Percentiles rank a stretch among this genome's conserved stretches.
These are phyloP conservation scores for Ricordea florida DNA, from an alignment of 92 coral and sea anemone species.

Conservation along the genomic window DNA sequence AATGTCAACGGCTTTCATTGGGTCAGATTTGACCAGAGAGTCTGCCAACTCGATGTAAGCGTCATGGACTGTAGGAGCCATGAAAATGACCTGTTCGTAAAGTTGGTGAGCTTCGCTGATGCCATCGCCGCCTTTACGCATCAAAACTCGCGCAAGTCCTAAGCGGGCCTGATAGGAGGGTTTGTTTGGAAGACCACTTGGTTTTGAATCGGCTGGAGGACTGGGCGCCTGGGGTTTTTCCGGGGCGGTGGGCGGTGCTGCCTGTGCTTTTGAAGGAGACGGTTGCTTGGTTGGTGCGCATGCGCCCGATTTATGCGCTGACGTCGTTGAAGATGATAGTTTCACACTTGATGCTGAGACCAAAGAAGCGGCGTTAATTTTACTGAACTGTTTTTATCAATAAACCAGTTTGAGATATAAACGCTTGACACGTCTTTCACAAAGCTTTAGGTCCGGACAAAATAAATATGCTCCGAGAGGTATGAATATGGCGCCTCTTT, in stretches of 20 bases:
- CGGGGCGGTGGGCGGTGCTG: conserved; percentile 21
- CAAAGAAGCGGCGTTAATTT: too few species aligned
- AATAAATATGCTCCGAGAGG: too few species aligned
- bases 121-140: conserved; percentile 74
- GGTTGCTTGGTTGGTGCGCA: conserved; percentile 61
- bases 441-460: too few species aligned
- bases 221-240: conserved; percentile 42
- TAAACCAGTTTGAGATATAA: too few species aligned
- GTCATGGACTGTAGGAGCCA: conserved; percentile 94
- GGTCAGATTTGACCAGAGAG: conserved; percentile 79
- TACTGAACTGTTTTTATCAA: too few species aligned
- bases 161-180: conserved; percentile 88
- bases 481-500: too few species aligned
- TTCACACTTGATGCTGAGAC: conserved; percentile 48
- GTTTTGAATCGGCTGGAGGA: conserved; percentile 37
- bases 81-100: conserved; percentile 82
- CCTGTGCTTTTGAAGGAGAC: conserved; percentile 45
- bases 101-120: conserved; percentile 66
- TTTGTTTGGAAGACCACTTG: conserved; percentile 90
- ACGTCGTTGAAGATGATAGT: conserved; percentile 3
- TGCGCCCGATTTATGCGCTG: conserved; percentile 61
- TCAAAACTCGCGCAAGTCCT: conserved; percentile 90
- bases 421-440: too few species aligned
- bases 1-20: conserved; percentile 91
- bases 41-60: conserved; percentile 99